Evolutionary conservation across 2,113 vertebrate genomes (phyloP).

Genomic region (Plecotus auritus): DNA sequence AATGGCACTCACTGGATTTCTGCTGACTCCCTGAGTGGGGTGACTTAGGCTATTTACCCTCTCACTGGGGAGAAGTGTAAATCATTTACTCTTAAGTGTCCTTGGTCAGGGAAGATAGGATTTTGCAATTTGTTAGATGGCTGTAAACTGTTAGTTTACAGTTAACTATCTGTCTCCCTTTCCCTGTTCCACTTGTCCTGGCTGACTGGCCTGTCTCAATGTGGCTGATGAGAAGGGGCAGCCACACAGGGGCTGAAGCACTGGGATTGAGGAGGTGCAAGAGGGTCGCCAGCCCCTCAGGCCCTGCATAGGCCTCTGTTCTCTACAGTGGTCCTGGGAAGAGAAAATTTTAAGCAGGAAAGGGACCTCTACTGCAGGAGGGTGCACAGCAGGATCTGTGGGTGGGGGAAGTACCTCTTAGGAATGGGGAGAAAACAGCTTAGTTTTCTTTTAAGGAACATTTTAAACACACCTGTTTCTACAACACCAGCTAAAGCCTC

Average conservation of each 20-base stretch:
- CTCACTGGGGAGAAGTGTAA: background rate
- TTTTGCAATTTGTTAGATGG: background rate
- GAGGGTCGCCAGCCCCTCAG: background rate
- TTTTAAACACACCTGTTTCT: background rate
- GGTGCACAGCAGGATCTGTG: background rate
- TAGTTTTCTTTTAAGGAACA: background rate
- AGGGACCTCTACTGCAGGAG: background rate
- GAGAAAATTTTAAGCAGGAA: background rate
- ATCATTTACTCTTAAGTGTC: background rate
- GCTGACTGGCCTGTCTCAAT: background rate
- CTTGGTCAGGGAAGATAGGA: background rate
- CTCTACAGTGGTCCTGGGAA: background rate
- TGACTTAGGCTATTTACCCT: background rate
- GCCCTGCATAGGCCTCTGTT: background rate
- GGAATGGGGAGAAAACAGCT: too few species aligned
- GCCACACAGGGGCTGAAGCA: background rate
- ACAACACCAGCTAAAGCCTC: background rate
- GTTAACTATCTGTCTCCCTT: background rate
- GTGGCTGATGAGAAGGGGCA: background rate
- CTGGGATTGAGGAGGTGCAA: background rate
- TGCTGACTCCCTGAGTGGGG: background rate
- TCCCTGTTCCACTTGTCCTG: background rate
- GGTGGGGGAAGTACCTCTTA: background rate
- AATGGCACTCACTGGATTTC: background rate
- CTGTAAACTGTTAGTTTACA: background rate